Conservation (phyloP, 2,113 vertebrate species). For the Leucopsar rothschildi region DNA sequence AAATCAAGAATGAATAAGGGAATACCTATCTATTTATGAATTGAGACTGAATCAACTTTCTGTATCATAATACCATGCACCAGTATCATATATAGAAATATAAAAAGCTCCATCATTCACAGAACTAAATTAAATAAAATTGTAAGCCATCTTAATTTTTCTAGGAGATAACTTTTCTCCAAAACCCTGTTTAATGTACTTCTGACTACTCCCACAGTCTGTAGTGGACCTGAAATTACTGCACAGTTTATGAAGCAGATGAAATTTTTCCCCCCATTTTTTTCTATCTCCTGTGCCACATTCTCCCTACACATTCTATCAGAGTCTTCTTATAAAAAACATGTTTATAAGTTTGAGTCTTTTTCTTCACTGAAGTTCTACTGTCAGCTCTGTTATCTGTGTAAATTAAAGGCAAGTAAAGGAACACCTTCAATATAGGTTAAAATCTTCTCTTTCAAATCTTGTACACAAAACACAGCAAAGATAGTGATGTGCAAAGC, state of each 20-base stretch:
- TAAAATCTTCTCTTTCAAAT: not conserved
- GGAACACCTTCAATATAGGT: not conserved
- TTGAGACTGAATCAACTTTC: not conserved
- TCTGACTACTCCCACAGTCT: not conserved
- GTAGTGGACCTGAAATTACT: not conserved
- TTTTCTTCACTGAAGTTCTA: not conserved
- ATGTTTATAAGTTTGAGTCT: not conserved
- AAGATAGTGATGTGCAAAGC: not conserved
- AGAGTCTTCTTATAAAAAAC: not conserved
- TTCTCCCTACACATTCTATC: not conserved
- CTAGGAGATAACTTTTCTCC: not conserved
- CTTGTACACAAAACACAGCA: not conserved
- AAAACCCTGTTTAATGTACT: not conserved
- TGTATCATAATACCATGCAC: not conserved
- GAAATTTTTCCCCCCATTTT: rapidly evolving
- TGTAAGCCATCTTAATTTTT: not conserved
- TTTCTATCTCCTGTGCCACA: not conserved
- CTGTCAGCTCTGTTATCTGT: not conserved
- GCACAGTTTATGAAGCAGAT: not conserved
- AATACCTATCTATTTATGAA: not conserved
- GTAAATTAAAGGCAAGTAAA: not conserved
- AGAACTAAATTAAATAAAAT: not conserved
- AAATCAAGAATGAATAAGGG: not conserved
- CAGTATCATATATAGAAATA: not conserved
- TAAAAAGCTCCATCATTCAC: not conserved